A percentile compares a stretch with the other conserved stretches of the same genome.
Evolutionary conservation across 1,140 invertebrate genomes (phyloP).

Genomic region (Laupala kohalensis): DNA sequence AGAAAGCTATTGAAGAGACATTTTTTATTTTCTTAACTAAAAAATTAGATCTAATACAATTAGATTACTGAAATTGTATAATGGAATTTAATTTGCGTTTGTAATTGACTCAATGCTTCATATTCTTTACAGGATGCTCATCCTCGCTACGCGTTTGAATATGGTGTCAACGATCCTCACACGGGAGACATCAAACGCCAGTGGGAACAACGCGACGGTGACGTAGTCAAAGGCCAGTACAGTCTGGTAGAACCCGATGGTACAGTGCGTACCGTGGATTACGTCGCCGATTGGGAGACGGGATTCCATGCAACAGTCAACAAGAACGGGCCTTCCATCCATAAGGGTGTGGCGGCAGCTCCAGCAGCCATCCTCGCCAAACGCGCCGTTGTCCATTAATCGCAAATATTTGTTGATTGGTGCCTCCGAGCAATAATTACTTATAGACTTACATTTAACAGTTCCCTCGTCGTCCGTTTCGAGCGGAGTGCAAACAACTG

Average conservation of each 20-base stretch:
- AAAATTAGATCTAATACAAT: no score
- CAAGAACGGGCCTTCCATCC: slow-evolving; percentile 30
- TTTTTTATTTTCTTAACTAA: no score
- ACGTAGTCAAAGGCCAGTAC: slow-evolving; percentile 19
- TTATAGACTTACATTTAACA: no score
- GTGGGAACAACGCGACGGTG: slow-evolving; percentile 18
- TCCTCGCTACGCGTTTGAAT: slow-evolving; percentile 15
- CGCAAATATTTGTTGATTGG: no score
- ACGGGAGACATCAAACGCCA: slow-evolving; percentile 19
- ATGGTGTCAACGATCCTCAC: slow-evolving; percentile 17
- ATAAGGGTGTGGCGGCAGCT: slow-evolving; percentile 5
- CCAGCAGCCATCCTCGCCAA: background rate
- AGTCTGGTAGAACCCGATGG: slow-evolving; percentile 21
- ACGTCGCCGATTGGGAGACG: slow-evolving; percentile 17
- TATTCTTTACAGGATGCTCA: background rate
- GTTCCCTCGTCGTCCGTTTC: no score
- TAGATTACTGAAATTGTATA: no score
- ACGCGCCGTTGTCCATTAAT: background rate
- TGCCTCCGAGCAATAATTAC: no score
- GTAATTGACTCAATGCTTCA: background rate
- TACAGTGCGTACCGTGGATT: slow-evolving; percentile 14
- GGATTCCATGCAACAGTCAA: slow-evolving; percentile 24
- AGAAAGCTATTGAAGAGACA: no score
- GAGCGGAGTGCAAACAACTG: no score
- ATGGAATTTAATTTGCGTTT: no score